phyloP scores from a whole-genome alignment of 2,797 vertebrate genomes.

The Sylvilagus floridanus region DNA sequence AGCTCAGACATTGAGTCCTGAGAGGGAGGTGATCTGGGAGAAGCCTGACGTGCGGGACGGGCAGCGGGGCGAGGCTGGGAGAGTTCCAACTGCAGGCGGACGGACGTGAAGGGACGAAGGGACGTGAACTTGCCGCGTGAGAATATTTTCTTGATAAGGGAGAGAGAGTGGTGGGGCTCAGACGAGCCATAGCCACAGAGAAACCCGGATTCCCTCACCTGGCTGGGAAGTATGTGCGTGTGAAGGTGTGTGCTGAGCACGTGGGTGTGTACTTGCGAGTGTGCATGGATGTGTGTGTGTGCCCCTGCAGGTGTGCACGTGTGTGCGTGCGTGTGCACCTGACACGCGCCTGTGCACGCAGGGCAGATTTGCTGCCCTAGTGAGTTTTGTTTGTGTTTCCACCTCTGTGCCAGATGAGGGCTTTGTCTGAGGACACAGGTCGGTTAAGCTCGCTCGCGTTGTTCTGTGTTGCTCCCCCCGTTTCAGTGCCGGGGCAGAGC shows the following conservation, averaged over 20 bases:
- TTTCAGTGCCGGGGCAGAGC: rapidly evolving
- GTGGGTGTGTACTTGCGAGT: too few species aligned
- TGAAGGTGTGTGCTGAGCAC: too few species aligned
- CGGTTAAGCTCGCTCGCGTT: background rate
- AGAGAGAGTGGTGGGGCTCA: background rate
- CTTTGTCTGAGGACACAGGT: background rate
- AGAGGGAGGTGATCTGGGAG: too few species aligned
- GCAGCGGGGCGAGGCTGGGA: rapidly evolving
- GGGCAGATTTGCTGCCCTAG: background rate
- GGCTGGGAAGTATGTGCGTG: background rate
- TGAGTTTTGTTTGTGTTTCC: background rate
- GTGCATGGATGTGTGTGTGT: rapidly evolving
- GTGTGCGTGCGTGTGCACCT: too few species aligned
- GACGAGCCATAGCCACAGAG: background rate
- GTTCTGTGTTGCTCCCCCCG: background rate
- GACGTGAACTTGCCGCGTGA: background rate
- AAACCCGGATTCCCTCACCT: background rate
- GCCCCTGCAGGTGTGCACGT: rapidly evolving
- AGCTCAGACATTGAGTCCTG: rapidly evolving
- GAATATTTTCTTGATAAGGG: rapidly evolving
- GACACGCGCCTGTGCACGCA: too few species aligned
- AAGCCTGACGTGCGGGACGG: background rate
- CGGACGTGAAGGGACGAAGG: background rate
- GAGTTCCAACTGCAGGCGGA: background rate
- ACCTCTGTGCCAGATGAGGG: rapidly evolving